Evolutionary conservation across 2,113 vertebrate genomes (phyloP).

Genomic region (Piprites chloris): DNA sequence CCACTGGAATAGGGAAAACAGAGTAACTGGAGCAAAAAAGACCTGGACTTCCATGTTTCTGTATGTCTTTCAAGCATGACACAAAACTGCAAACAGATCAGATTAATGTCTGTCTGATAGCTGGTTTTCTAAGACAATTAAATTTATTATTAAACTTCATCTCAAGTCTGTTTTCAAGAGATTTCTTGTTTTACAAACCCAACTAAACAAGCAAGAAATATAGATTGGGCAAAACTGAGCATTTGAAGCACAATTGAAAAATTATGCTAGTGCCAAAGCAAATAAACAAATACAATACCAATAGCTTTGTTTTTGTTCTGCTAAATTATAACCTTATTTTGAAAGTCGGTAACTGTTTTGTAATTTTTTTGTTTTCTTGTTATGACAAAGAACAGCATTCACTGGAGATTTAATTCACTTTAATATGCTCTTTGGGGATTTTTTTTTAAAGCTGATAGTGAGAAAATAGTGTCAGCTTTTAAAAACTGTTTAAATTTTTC

Average conservation of each 20-base stretch:
- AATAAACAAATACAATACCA: slow-evolving; percentile 44
- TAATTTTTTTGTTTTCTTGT: slow-evolving; percentile 19
- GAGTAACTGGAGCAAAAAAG: neutral
- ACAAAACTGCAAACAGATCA: neutral
- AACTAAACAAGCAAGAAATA: neutral
- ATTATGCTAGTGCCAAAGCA: neutral
- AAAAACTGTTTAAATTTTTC: neutral
- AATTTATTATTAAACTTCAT: neutral
- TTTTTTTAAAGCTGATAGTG: neutral
- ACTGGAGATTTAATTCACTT: neutral
- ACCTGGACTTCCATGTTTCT: neutral
- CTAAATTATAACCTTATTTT: slow-evolving; percentile 48
- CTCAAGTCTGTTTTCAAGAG: neutral
- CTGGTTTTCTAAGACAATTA: neutral
- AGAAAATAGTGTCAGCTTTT: neutral
- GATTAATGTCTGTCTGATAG: neutral
- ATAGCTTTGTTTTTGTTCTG: neutral
- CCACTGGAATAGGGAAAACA: neutral
- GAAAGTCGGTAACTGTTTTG: neutral
- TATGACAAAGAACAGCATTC: neutral
- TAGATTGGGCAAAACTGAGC: neutral
- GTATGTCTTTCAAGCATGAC: neutral
- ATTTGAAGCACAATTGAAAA: neutral
- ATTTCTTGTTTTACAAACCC: neutral
- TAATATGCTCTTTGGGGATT: neutral